These are phyloP conservation scores for Helicolenus hilgendorfi DNA, from an alignment of 2,797 vertebrate genomes.

Conservation along the genomic window DNA sequence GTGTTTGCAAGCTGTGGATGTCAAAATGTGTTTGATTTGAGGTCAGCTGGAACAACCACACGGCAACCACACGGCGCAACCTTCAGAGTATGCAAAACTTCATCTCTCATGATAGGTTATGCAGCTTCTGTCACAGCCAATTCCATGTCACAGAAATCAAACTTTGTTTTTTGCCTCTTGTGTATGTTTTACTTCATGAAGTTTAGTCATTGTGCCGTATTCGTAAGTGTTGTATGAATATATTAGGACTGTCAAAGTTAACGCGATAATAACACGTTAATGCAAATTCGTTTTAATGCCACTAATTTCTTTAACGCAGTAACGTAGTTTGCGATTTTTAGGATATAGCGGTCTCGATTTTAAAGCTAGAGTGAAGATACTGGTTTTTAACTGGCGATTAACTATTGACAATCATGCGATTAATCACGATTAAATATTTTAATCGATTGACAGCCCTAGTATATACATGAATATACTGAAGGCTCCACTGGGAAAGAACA, in stretches of 20 bases:
- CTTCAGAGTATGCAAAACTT: slow-evolving; percentile 41
- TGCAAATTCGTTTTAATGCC: too few relatives aligned
- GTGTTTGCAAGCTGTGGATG: slow-evolving; percentile 20
- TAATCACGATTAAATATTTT: too few relatives aligned
- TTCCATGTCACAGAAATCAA: background rate
- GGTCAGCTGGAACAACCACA: slow-evolving; percentile 31
- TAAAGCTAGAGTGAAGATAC: too few relatives aligned
- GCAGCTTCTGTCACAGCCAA: slow-evolving; percentile 4
- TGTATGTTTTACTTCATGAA: background rate
- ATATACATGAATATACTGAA: background rate
- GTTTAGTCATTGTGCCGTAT: background rate
- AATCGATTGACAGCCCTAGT: too few relatives aligned
- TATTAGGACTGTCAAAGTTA: too few relatives aligned
- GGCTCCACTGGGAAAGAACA: background rate
- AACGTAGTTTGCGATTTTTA: too few relatives aligned
- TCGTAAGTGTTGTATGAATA: background rate
- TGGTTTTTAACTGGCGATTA: too few relatives aligned
- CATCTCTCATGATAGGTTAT: slow-evolving; percentile 7
- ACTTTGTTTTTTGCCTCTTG: background rate
- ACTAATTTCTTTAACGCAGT: too few relatives aligned
- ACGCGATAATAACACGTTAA: too few relatives aligned
- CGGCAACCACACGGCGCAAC: background rate
- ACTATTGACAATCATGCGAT: too few relatives aligned
- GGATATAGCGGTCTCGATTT: too few relatives aligned
- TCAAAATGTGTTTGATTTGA: slow-evolving; percentile 40